Percentiles rank a stretch among this genome's conserved stretches.
Conservation (phyloP, 2,888 invertebrate species). For the Melanotus villosus region DNA sequence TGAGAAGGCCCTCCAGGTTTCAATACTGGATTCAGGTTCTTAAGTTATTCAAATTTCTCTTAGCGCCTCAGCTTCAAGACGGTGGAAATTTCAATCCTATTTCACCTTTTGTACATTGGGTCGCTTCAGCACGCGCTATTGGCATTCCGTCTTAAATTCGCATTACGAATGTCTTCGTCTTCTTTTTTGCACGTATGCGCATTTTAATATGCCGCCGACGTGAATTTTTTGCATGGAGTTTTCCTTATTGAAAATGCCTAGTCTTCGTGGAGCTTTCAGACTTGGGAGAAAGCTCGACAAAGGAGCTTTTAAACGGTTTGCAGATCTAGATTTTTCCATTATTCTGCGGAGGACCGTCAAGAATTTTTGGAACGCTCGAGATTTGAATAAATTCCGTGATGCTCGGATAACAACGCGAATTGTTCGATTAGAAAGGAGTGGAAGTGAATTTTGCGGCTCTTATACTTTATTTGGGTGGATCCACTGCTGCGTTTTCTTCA, state of each 20-base stretch:
- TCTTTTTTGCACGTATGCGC: slow-evolving; percentile 44
- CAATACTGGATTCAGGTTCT: not conserved
- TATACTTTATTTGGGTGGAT: slow-evolving; percentile 26
- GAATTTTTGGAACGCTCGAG: slow-evolving; percentile 42
- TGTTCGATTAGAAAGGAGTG: slow-evolving; percentile 36
- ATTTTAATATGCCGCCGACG: slow-evolving; percentile 48
- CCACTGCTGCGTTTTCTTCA: not conserved
- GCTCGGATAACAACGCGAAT: slow-evolving; percentile 39
- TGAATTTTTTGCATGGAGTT: slow-evolving; percentile 45
- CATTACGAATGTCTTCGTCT: slow-evolving; percentile 43
- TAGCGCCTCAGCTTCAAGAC: slow-evolving; percentile 25
- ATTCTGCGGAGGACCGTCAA: slow-evolving; percentile 42
- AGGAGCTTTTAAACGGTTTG: slow-evolving; percentile 48
- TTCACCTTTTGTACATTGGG: slow-evolving; percentile 27
- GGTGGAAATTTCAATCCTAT: slow-evolving; percentile 38
- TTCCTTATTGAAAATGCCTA: slow-evolving; percentile 50
- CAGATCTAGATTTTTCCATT: slow-evolving; percentile 48
- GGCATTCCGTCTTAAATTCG: slow-evolving; percentile 50
- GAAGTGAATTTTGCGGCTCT: slow-evolving; percentile 23
- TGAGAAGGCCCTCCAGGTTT: not conserved
- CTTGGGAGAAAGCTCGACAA: slow-evolving; percentile 48
- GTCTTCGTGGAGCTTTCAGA: slow-evolving; percentile 43
- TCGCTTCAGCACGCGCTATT: slow-evolving; percentile 46
- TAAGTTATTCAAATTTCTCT: slow-evolving; percentile 23
- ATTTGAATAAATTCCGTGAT: slow-evolving; percentile 42